phyloP scores from a whole-genome alignment of 2,888 invertebrate genomes.

The Latrodectus elegans region DNA sequence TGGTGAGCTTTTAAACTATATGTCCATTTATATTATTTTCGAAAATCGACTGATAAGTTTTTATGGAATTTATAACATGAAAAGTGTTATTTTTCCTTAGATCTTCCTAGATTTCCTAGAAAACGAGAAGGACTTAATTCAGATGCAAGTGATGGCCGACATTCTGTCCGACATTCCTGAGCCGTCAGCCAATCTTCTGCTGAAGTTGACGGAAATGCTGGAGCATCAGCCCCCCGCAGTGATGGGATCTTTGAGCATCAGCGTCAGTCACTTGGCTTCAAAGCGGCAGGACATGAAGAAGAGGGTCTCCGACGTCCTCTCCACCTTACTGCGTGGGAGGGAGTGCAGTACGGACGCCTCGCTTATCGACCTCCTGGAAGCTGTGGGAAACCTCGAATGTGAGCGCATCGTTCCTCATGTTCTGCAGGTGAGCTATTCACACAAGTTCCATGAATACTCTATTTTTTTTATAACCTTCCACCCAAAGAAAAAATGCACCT shows the following conservation, averaged over 20 bases:
- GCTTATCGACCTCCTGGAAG: slow-evolving; percentile 41
- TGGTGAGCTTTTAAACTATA: no score
- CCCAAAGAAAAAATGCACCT: no score
- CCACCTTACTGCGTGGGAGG: slow-evolving; percentile 11
- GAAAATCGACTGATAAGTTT: no score
- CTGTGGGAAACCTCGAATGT: slow-evolving; percentile 38
- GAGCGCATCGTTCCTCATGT: neutral
- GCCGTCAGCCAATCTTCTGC: slow-evolving; percentile 28
- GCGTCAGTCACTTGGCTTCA: slow-evolving; percentile 33
- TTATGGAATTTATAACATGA: no score
- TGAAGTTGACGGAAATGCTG: slow-evolving; percentile 2
- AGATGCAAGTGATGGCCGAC: slow-evolving; percentile 14
- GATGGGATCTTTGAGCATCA: slow-evolving; percentile 15
- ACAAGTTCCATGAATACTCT: no score
- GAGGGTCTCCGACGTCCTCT: slow-evolving; percentile 11
- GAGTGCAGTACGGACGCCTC: slow-evolving; percentile 20
- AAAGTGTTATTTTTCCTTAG: neutral
- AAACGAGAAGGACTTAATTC: neutral
- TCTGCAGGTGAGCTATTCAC: slow-evolving; percentile 23
- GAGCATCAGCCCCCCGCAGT: neutral
- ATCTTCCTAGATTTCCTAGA: neutral
- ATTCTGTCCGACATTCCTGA: slow-evolving; percentile 33
- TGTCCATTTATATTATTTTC: no score
- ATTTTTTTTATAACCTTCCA: no score
- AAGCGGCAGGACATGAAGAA: slow-evolving; percentile 12